Evolutionary conservation across 2,113 vertebrate species (phyloP).

Genomic region (Paratilapia polleni): DNA sequence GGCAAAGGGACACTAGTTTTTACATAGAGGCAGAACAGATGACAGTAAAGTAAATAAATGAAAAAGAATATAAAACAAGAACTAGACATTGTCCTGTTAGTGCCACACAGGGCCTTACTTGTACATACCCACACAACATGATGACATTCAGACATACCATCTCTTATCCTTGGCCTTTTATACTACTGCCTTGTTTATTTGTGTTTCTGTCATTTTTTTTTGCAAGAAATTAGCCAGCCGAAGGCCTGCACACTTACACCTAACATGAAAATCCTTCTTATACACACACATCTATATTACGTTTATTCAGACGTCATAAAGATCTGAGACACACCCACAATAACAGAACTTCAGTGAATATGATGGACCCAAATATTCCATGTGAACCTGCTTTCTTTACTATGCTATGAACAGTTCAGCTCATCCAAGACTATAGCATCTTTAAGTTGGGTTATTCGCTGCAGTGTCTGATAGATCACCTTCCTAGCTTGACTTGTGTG

Average conservation of each 20-base stretch:
- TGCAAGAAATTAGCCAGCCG: neutral
- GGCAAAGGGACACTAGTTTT: conserved; percentile 83
- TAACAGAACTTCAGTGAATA: neutral
- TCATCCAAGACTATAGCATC: conserved; percentile 51
- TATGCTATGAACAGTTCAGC: conserved; percentile 44
- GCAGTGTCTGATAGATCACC: conserved; percentile 76
- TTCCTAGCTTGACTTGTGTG: conserved; percentile 70
- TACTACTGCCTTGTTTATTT: neutral
- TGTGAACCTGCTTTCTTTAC: conserved; percentile 25
- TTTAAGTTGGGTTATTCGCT: conserved; percentile 73
- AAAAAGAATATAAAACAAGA: conserved; percentile 63
- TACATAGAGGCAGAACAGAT: conserved; percentile 81
- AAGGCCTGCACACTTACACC: neutral
- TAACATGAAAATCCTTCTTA: no score
- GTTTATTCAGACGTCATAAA: no score
- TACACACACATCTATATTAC: no score
- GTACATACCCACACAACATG: conserved; percentile 3
- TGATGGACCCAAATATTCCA: conserved; percentile 36
- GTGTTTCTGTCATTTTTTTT: neutral
- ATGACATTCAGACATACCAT: neutral
- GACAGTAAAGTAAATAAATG: conserved; percentile 79
- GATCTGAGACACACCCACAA: neutral
- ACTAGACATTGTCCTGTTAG: conserved; percentile 31
- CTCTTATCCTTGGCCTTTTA: neutral
- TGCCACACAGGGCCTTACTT: conserved; percentile 29